Conservation (phyloP, 2,888 invertebrate species). For the Microplitis deprimator region DNA sequence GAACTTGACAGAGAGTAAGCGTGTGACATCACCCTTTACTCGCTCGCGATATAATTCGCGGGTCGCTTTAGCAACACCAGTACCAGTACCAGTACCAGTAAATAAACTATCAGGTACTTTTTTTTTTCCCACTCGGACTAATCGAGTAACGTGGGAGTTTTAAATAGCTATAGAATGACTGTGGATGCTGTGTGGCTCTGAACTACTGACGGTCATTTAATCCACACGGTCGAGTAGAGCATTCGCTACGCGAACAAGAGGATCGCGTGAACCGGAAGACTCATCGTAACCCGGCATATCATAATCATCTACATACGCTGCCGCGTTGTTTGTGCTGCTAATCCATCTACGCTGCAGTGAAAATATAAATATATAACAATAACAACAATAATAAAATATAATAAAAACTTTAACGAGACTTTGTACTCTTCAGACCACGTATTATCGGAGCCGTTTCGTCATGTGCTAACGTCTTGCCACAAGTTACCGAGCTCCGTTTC, state of each 20-base stretch:
- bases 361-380: too few relatives aligned
- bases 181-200: background rate
- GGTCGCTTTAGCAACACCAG: too few relatives aligned
- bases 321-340: slow-evolving; percentile 12
- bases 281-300: background rate
- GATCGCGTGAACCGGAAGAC: slow-evolving; percentile 17
- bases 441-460: slow-evolving; percentile 53
- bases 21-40: slow-evolving; percentile 15
- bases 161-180: slow-evolving; percentile 19
- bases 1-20: slow-evolving; percentile 9
- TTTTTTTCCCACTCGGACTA: slow-evolving; percentile 11
- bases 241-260: background rate
- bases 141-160: slow-evolving; percentile 30
- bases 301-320: background rate
- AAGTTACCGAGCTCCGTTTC: background rate
- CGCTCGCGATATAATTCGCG: too few relatives aligned
- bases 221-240: slow-evolving; percentile 7
- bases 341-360: background rate
- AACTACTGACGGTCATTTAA: slow-evolving; percentile 22
- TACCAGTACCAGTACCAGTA: too few relatives aligned
- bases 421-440: background rate
- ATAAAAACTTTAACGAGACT: slow-evolving; percentile 13
- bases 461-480: slow-evolving; percentile 54
- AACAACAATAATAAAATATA: too few relatives aligned
- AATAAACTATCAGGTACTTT: background rate